These are phyloP conservation scores for Rousettus leschenaultii DNA, from an alignment of 2,113 vertebrate genomes.

Conservation along the genomic window DNA sequence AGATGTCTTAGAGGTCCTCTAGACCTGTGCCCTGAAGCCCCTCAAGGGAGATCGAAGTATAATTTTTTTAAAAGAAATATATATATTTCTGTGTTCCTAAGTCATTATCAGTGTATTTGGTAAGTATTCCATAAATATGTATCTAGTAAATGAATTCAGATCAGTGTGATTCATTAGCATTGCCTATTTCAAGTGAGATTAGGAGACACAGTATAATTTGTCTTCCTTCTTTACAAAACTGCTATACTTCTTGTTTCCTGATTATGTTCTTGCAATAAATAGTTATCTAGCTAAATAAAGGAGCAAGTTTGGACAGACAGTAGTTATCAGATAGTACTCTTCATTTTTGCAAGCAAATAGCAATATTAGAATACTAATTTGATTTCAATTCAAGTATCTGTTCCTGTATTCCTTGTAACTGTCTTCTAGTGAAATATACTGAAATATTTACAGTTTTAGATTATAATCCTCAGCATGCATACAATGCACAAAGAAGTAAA, in stretches of 20 bases:
- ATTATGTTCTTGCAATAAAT: background rate
- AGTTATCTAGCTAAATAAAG: background rate
- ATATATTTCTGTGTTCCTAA: background rate
- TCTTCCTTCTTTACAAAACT: background rate
- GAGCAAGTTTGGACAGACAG: background rate
- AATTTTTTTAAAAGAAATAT: background rate
- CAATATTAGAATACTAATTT: background rate
- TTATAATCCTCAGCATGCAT: background rate
- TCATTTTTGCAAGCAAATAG: background rate
- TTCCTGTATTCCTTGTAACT: background rate
- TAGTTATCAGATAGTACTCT: background rate
- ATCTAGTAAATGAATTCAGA: background rate
- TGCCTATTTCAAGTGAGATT: background rate
- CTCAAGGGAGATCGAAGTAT: background rate
- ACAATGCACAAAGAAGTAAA: background rate
- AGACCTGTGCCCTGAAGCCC: background rate
- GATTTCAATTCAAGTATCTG: background rate
- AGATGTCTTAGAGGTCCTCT: background rate
- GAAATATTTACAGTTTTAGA: background rate
- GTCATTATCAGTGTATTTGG: background rate
- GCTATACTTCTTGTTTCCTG: background rate
- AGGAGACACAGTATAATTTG: background rate
- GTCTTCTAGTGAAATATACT: background rate
- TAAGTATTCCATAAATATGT: background rate
- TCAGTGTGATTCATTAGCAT: background rate